Conservation (phyloP, 2,888 invertebrate genomes). For the Andrena bucephala region DNA sequence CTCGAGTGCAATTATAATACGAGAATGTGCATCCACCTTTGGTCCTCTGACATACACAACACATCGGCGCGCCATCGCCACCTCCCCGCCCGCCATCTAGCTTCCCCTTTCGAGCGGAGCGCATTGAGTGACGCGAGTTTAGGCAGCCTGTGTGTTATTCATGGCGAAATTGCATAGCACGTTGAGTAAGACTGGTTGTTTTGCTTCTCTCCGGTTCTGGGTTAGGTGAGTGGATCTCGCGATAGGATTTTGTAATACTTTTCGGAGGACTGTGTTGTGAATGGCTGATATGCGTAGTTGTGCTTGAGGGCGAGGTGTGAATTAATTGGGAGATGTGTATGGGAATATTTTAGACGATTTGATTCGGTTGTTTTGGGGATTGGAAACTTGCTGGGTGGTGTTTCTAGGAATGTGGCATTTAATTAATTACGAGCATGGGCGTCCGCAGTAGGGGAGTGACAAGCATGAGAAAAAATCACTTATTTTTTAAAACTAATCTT, state of each 20-base stretch:
- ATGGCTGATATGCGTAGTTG: neutral
- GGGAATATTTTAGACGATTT: too few species aligned
- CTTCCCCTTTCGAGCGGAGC: neutral
- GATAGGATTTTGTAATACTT: neutral
- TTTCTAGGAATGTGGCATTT: too few species aligned
- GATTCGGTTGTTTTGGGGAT: too few species aligned
- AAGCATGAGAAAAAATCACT: too few species aligned
- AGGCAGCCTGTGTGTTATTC: slow-evolving; percentile 17
- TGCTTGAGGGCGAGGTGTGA: too few species aligned
- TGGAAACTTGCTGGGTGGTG: too few species aligned
- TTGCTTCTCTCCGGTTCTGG: neutral
- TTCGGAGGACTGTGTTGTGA: too few species aligned
- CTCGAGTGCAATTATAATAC: slow-evolving; percentile 80
- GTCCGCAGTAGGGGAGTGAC: too few species aligned
- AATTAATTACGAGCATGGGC: too few species aligned
- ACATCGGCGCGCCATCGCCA: slow-evolving; percentile 9
- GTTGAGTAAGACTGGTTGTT: neutral
- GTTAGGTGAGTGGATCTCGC: neutral
- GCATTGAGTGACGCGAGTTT: slow-evolving; percentile 17
- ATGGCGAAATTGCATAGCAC: slow-evolving; percentile 12
- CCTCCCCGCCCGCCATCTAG: neutral
- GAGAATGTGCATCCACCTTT: slow-evolving; percentile 74
- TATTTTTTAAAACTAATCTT: too few species aligned
- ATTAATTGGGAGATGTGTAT: too few species aligned
- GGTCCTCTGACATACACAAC: slow-evolving; percentile 58